Conservation (phyloP, 1,140 invertebrate genomes). For the Odontomachus brunneus region DNA sequence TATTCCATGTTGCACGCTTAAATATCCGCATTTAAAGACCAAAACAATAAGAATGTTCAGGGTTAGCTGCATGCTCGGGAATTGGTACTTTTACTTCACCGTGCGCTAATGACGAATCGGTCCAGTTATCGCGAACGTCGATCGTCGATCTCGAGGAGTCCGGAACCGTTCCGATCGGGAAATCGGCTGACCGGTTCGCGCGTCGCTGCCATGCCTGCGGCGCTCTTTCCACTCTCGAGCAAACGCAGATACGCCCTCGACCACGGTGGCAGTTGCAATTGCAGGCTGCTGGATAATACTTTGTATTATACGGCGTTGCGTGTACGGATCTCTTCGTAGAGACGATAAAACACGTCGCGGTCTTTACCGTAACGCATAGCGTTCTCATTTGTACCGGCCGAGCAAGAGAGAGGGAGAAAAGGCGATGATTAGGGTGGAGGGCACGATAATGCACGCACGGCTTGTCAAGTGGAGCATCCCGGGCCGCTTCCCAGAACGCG, state of each 20-base stretch:
- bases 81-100: no score
- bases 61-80: no score
- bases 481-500: conserved; percentile 9
- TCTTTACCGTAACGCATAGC: conserved; percentile 14
- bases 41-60: no score
- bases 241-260: not conserved
- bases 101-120: no score
- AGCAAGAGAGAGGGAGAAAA: no score
- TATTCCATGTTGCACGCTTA: no score
- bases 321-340: conserved; percentile 39
- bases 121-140: no score
- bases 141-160: not conserved
- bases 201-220: no score
- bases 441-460: conserved; percentile 17
- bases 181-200: no score
- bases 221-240: no score
- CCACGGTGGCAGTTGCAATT: not conserved
- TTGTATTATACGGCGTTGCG: conserved; percentile 22
- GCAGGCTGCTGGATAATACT: conserved; percentile 2
- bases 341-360: not conserved
- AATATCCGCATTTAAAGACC: no score
- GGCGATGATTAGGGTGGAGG: conserved; percentile 20
- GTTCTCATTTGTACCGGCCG: conserved; percentile 22
- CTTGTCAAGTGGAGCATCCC: conserved; percentile 20
- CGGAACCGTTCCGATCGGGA: not conserved